Percentiles rank a stretch among this genome's conserved stretches.
Evolutionary conservation across 2,888 invertebrate species (phyloP).

Genomic region (Villa cingulata): DNA sequence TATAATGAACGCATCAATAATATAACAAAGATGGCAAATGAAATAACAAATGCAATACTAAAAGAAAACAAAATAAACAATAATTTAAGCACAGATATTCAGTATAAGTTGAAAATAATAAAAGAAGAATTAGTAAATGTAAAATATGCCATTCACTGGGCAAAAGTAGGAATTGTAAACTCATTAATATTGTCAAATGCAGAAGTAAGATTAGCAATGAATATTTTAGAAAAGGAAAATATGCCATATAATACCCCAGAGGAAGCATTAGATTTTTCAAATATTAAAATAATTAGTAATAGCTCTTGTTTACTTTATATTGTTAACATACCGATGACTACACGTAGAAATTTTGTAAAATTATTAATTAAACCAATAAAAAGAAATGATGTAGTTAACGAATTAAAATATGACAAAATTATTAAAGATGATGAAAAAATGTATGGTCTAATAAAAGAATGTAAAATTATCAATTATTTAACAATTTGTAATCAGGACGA

Average conservation of each 20-base stretch:
- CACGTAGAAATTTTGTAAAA: background rate
- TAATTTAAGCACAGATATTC: no score
- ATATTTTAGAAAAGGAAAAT: no score
- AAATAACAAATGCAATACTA: no score
- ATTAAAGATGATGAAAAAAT: conserved; percentile 3
- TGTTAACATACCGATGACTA: conserved; percentile 1
- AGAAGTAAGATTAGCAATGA: no score
- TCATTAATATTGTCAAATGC: no score
- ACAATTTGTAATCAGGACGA: conserved; percentile 8
- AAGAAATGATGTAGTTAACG: conserved; percentile 4
- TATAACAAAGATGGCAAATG: no score
- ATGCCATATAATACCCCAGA: background rate
- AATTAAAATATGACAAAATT: conserved; percentile 1
- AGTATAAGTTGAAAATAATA: no score
- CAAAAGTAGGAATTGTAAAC: no score
- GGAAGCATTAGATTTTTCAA: conserved; percentile 4
- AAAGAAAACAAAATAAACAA: no score
- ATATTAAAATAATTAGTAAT: conserved; percentile 6
- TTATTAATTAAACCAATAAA: conserved; percentile 1
- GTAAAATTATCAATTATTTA: conserved; percentile 3
- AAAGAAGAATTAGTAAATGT: no score
- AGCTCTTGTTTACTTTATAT: conserved; percentile 3
- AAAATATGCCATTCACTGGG: no score
- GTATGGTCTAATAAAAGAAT: conserved; percentile 1
- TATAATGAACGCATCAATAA: no score